These are phyloP conservation scores for Eristalinus aeneus DNA, from an alignment of 2,888 invertebrate genomes.

Conservation along the genomic window DNA sequence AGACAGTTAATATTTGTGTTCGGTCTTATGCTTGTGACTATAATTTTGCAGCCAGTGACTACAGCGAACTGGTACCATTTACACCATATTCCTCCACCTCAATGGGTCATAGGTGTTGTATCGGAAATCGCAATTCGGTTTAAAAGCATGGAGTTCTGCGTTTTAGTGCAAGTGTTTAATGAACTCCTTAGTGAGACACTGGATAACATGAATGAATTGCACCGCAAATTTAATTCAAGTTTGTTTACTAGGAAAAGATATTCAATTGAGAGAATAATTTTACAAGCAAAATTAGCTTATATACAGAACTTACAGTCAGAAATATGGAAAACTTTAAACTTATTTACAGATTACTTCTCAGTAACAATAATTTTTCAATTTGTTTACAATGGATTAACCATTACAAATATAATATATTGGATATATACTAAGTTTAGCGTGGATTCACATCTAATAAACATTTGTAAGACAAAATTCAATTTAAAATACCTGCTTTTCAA, in stretches of 20 bases:
- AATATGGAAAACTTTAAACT: constrained; percentile 45
- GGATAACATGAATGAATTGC: constrained; percentile 3
- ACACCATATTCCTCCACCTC: constrained; percentile 7
- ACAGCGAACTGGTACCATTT: background rate
- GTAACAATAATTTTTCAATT: constrained; percentile 44
- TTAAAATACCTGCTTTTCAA: background rate
- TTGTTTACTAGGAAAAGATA: background rate
- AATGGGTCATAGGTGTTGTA: constrained; percentile 11
- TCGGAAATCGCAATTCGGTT: constrained; percentile 39
- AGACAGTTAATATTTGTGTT: constrained; percentile 24
- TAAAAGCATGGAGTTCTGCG: constrained; percentile 54
- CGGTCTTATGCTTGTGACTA: constrained; percentile 34
- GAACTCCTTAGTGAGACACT: constrained; percentile 38
- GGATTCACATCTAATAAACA: background rate
- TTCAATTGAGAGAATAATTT: constrained; percentile 8
- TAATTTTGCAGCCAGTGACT: constrained; percentile 16
- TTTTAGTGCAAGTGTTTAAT: constrained; percentile 55
- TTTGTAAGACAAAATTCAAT: constrained; percentile 24
- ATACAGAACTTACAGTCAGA: constrained; percentile 50
- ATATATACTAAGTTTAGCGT: constrained; percentile 39
- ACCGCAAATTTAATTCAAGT: background rate
- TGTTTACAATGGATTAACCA: constrained; percentile 38
- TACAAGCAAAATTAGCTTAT: constrained; percentile 18
- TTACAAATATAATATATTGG: constrained; percentile 54
- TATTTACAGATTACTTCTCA: constrained; percentile 46